phyloP scores from a whole-genome alignment of 2,797 vertebrate species.

The Lophura swinhoii region DNA sequence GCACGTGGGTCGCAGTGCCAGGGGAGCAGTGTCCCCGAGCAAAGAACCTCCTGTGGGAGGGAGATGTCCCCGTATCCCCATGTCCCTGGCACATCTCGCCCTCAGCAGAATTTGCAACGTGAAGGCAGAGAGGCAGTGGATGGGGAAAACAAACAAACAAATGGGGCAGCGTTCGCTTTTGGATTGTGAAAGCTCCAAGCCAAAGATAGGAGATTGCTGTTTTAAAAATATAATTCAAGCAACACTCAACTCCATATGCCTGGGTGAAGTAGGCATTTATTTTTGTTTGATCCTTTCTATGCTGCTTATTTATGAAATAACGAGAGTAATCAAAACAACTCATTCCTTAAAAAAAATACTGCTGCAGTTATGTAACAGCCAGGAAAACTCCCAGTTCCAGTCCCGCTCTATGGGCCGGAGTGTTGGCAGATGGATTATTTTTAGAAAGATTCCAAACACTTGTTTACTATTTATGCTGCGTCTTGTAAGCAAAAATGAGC shows the following conservation, averaged over 20 bases:
- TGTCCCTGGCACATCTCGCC: neutral
- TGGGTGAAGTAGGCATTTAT: slow-evolving; percentile 36
- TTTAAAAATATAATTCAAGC: slow-evolving; percentile 45
- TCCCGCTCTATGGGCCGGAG: neutral
- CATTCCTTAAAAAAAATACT: neutral
- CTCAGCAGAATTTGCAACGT: neutral
- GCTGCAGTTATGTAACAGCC: slow-evolving; percentile 5
- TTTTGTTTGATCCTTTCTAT: slow-evolving; percentile 24
- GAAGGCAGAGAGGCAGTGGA: neutral
- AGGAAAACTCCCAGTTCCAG: neutral
- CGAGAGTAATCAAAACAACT: slow-evolving; percentile 16
- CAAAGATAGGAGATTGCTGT: slow-evolving; percentile 4
- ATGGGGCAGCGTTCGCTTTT: neutral
- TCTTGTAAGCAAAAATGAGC: neutral
- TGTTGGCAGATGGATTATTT: slow-evolving; percentile 15
- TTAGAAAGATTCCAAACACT: slow-evolving; percentile 17
- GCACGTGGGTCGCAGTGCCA: neutral
- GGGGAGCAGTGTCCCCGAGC: neutral
- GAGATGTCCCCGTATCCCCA: neutral
- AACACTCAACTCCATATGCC: neutral
- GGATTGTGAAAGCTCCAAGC: neutral
- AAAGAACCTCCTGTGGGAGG: neutral
- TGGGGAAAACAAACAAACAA: neutral
- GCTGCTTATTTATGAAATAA: slow-evolving; percentile 52
- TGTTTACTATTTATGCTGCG: slow-evolving; percentile 29